phyloP scores from a whole-genome alignment of 2,113 vertebrate genomes.

The Notarius lentiginosus region DNA sequence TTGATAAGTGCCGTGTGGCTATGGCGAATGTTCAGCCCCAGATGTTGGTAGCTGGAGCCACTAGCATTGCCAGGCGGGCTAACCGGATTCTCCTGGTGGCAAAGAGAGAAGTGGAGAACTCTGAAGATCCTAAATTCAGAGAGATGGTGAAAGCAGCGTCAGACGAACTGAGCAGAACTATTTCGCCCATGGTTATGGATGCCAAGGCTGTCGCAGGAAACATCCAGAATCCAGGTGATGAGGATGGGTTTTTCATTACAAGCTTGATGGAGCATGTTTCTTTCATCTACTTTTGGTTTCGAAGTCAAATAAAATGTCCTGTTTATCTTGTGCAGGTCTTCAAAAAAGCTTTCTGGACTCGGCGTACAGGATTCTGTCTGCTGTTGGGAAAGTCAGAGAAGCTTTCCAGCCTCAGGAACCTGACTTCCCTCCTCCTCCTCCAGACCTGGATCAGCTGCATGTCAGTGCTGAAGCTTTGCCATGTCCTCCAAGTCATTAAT shows the following conservation, averaged over 20 bases:
- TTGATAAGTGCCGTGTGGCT: constrained; percentile 96
- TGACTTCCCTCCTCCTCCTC: constrained; percentile 95
- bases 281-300: not conserved
- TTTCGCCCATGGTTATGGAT: constrained; percentile 98
- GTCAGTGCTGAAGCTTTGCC: constrained; percentile 68
- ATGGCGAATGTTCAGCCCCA: constrained; percentile 98
- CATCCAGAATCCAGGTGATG: constrained; percentile 93
- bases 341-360: constrained; percentile 98
- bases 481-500: not conserved
- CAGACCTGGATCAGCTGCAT: constrained; percentile 92
- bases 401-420: constrained; percentile 96
- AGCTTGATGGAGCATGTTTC: not conserved
- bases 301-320: not conserved
- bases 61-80: constrained; percentile 94
- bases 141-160: constrained; percentile 93
- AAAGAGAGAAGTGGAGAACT: constrained; percentile 95
- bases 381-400: constrained; percentile 96
- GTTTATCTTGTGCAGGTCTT: constrained; percentile 72
- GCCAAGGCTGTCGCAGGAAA: constrained; percentile 98
- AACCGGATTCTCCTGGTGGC: constrained; percentile 95
- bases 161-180: constrained; percentile 91
- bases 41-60: constrained; percentile 97
- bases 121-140: constrained; percentile 94
- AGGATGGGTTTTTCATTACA: not conserved
- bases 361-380: constrained; percentile 89